Conservation (phyloP, 2,113 vertebrate species). For the Hippolais icterina region DNA sequence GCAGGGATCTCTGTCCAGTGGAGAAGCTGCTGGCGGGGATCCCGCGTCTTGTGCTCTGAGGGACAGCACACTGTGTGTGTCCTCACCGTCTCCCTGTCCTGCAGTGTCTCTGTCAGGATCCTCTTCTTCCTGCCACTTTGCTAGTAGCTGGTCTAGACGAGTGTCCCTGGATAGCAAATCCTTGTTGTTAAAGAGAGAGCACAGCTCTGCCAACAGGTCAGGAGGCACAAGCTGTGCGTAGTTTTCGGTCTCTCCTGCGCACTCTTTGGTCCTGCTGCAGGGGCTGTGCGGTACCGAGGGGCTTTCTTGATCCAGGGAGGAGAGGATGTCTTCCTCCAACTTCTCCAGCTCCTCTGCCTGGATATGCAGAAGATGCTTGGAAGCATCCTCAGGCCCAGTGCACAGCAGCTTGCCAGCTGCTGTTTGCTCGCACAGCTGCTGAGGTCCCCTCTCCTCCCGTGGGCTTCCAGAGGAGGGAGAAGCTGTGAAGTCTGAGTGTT, state of each 20-base stretch:
- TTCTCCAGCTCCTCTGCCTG: background rate
- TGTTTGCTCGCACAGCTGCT: rapidly evolving
- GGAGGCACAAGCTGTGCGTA: background rate
- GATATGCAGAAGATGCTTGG: background rate
- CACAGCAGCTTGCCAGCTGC: rapidly evolving
- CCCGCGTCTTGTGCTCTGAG: no score
- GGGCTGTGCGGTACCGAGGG: rapidly evolving
- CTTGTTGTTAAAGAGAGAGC: background rate
- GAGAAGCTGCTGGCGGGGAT: background rate
- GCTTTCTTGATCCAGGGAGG: background rate
- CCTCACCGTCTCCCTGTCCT: background rate
- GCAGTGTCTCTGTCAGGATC: background rate
- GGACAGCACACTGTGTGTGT: no score
- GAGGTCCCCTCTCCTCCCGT: background rate
- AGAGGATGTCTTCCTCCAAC: background rate
- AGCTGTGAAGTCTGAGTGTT: background rate
- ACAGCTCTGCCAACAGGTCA: background rate
- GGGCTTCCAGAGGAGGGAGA: background rate
- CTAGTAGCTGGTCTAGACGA: rapidly evolving
- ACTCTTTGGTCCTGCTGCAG: no score
- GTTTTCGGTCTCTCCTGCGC: background rate
- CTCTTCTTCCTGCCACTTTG: background rate
- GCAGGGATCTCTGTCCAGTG: rapidly evolving
- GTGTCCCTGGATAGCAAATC: rapidly evolving
- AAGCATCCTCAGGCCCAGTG: background rate